Evolutionary conservation across 2,113 vertebrate species (phyloP).

Genomic region (Myiozetetes cayanensis): DNA sequence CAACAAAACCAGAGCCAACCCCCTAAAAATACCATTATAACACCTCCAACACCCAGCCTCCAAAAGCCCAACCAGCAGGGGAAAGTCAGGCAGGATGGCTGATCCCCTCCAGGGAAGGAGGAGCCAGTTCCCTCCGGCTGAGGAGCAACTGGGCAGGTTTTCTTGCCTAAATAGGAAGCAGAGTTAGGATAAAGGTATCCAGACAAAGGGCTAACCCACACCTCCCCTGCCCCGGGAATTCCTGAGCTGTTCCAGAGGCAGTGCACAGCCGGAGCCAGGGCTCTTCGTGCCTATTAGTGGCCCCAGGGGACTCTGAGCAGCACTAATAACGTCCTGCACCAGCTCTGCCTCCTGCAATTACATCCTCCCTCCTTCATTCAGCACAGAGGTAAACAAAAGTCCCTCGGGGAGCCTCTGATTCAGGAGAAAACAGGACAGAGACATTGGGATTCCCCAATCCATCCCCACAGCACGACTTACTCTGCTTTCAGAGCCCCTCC

Average conservation of each 20-base stretch:
- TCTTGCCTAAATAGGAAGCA: background rate
- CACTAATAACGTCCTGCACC: background rate
- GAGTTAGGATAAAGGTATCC: background rate
- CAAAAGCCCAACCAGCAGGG: background rate
- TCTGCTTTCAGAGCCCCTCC: background rate
- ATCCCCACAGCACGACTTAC: background rate
- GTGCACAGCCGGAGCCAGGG: background rate
- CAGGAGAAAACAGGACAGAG: background rate
- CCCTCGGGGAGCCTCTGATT: background rate
- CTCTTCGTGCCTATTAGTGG: background rate
- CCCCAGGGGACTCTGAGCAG: background rate
- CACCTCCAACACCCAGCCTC: background rate
- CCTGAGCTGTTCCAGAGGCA: rapidly evolving
- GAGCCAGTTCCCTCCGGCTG: background rate
- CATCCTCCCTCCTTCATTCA: background rate
- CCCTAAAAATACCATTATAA: background rate
- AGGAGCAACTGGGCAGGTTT: background rate
- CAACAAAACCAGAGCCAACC: background rate
- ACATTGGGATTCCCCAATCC: rapidly evolving
- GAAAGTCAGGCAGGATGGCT: background rate
- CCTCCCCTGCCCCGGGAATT: background rate
- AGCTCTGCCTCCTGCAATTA: background rate
- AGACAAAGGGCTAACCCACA: background rate
- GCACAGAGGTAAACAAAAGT: background rate
- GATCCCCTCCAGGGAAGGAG: background rate